These are phyloP conservation scores for Pygoscelis antarcticus DNA, from an alignment of 2,113 vertebrate species.

Conservation along the genomic window DNA sequence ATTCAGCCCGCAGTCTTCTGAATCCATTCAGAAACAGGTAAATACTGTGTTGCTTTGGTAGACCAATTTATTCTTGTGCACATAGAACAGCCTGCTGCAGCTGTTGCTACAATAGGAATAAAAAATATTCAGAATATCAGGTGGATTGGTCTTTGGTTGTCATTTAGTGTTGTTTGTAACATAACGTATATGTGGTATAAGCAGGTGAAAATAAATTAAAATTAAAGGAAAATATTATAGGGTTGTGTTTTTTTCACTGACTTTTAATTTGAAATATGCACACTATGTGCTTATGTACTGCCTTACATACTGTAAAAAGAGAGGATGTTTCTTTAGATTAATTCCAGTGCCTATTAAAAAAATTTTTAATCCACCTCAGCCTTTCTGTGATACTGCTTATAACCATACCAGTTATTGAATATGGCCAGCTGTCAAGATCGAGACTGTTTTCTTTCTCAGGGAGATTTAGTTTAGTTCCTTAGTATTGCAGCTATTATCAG, in stretches of 20 bases:
- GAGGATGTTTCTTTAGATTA: neutral
- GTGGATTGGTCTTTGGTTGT: neutral
- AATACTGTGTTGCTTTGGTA: neutral
- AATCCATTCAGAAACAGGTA: neutral
- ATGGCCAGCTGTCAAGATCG: neutral
- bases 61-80: neutral
- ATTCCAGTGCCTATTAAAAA: neutral
- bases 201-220: neutral
- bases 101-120: neutral
- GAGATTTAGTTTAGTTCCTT: neutral
- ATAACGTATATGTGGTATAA: neutral
- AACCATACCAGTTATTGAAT: neutral
- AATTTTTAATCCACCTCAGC: neutral
- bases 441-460: neutral
- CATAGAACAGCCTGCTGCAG: neutral
- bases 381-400: neutral
- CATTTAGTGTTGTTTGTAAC: neutral
- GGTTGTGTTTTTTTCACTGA: neutral
- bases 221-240: neutral
- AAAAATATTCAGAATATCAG: neutral
- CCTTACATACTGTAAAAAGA: neutral
- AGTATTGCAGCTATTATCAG: neutral
- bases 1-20: neutral
- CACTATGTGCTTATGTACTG: neutral
- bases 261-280: neutral